Conservation (phyloP, 2,797 vertebrate species). For the Amphiprion clarkii region DNA sequence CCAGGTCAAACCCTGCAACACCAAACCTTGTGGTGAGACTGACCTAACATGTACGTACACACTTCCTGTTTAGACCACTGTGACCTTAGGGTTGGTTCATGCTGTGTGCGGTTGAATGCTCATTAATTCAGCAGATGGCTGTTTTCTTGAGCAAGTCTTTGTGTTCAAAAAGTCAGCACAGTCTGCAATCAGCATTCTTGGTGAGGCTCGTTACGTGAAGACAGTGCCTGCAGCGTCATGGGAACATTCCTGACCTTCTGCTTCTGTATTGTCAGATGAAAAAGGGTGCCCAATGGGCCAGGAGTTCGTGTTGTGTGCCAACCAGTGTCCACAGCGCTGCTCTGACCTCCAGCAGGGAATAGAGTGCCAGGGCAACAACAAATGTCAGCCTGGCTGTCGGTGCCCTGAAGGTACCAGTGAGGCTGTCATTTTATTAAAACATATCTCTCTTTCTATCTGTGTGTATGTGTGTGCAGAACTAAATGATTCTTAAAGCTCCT, state of each 20-base stretch:
- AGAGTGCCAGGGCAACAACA: constrained; percentile 79
- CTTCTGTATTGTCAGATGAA: constrained; percentile 74
- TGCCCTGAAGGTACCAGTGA: constrained; percentile 84
- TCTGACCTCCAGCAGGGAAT: constrained; percentile 92
- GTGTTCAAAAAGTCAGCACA: constrained; percentile 16
- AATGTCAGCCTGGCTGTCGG: constrained; percentile 89
- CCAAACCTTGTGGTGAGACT: constrained; percentile 88
- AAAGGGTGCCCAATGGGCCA: constrained; percentile 86
- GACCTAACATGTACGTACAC: not conserved
- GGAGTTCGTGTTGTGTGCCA: constrained; percentile 86
- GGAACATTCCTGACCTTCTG: constrained; percentile 57
- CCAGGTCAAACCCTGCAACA: constrained; percentile 90
- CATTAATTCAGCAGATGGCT: constrained; percentile 17
- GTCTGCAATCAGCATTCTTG: constrained; percentile 21
- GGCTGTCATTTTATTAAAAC: constrained; percentile 19
- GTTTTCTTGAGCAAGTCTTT: not conserved
- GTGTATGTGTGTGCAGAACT: constrained; percentile 8
- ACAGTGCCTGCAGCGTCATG: constrained; percentile 15
- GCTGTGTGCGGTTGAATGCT: not conserved
- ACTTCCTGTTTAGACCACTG: not conserved
- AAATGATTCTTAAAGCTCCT: constrained; percentile 15
- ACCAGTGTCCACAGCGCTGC: constrained; percentile 89
- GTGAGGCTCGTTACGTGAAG: not conserved
- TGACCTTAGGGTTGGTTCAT: not conserved
- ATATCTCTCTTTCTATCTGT: constrained; percentile 17